Base-by-base conservation (phyloP, 2,113 vertebrate species). In the Channa maculata region DNA sequence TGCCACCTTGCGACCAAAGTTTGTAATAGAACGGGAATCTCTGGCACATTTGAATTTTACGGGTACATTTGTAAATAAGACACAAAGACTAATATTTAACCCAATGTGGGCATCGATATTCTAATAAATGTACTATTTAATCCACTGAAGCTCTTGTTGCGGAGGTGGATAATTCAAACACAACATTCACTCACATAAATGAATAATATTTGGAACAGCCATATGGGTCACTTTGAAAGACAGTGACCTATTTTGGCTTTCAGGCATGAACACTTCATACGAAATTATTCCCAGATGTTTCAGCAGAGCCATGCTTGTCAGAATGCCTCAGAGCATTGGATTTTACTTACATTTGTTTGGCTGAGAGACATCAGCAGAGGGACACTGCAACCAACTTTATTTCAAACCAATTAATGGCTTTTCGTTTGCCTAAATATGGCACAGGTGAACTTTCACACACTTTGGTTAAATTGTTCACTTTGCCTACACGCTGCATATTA, bases 201-300 rank as follows among this genome's bases (percentile, higher is more conserved):
- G 9, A 49, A 12, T 15, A 36, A 38, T 65, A 38, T 65, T 4
- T 34, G 15, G 37, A 48, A 14, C 52, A 48, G 44, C 5, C 8
- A 43, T 13, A 6, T 74, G 24, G 62, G 71, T 65, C 37, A 50
- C n/a, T 43, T 36, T 50, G 13, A 2, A 43, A 50, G 53, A 58
- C 6, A 1, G 24, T 36, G n/a, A 43, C 45, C 61, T 50, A 50
- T 65, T 74, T 50, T 58, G 9, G 50, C 8, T 58, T 39, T 7
- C 5, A 38, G 7, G 3, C 38, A 14, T 46, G 34, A 9, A 1
- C 12, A 71, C 7, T 15, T 15, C 52, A 8, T 5, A 6, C 15
- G 13, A 65, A 9, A 9, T 15, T 65, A 15, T 34, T 65, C 53
- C 24, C 52, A 43, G 34, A n/a, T 24, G 50, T 33, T 53, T 52